These are phyloP conservation scores for Steinernema scapterisci DNA, from an alignment of 2,888 invertebrate species.

Conservation along the genomic window DNA sequence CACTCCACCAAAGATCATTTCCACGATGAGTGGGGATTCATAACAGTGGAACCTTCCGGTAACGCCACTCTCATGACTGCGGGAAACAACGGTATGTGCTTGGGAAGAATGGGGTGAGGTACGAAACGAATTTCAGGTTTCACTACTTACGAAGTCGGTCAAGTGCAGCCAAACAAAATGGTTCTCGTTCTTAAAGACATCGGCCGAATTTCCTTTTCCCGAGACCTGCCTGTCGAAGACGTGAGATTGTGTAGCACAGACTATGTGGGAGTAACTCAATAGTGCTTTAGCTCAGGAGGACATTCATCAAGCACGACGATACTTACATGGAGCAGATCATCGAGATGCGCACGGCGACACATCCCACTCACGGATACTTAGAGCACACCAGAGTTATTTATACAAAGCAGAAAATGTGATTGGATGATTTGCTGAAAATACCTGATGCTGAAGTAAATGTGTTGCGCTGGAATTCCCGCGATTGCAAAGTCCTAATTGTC, in stretches of 20 bases:
- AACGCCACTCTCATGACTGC: constrained; percentile 68
- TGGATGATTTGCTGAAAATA: too few species aligned
- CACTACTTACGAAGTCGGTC: constrained; percentile 68
- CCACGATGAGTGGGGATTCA: constrained; percentile 68
- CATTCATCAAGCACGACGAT: constrained; percentile 67
- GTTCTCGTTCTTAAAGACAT: constrained; percentile 67
- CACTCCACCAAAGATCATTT: constrained; percentile 68
- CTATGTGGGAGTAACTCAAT: not conserved
- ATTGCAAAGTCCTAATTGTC: not conserved
- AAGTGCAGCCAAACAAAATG: constrained; percentile 61
- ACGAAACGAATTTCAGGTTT: constrained; percentile 53
- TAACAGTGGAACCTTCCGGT: constrained; percentile 65
- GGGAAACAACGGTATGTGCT: constrained; percentile 65
- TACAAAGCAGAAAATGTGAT: constrained; percentile 52
- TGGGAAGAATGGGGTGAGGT: too few species aligned
- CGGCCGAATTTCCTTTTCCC: constrained; percentile 67
- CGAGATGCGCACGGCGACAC: constrained; percentile 67
- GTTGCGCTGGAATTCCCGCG: too few species aligned
- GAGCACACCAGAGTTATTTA: constrained; percentile 67
- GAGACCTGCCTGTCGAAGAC: constrained; percentile 68
- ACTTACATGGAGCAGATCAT: constrained; percentile 66
- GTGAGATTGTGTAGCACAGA: constrained; percentile 48
- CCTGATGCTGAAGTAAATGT: too few species aligned
- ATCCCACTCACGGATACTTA: constrained; percentile 66
- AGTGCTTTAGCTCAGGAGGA: constrained; percentile 63